These are phyloP conservation scores for Lacerta agilis DNA, from an alignment of 2,797 vertebrate genomes.

Conservation along the genomic window DNA sequence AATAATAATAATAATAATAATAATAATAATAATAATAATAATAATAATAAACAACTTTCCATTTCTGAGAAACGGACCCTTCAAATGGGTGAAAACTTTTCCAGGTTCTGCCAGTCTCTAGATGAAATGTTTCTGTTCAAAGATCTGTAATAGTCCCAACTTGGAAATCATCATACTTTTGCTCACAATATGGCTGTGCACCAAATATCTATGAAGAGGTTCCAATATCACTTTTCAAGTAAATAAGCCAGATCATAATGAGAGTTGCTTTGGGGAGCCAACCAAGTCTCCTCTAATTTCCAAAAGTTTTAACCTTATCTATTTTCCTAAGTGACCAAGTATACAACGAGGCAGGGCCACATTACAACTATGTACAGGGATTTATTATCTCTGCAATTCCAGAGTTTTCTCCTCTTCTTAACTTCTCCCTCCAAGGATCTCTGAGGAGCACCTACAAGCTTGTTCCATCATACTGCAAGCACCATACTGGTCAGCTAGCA, in stretches of 20 bases:
- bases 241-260: not conserved
- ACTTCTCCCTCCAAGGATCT: not conserved
- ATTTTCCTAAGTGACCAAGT: not conserved
- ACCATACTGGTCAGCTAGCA: not conserved
- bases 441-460: not conserved
- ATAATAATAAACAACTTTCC: too few species aligned
- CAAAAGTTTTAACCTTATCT: not conserved
- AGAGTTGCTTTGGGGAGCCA: not conserved
- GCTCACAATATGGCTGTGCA: not conserved
- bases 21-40: too few species aligned
- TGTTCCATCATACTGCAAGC: not conserved
- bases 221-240: not conserved
- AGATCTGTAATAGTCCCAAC: not conserved
- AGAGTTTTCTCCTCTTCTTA: not conserved
- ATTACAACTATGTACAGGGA: not conserved
- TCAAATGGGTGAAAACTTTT: not conserved
- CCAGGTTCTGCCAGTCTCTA: not conserved
- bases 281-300: not conserved
- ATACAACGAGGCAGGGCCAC: not conserved
- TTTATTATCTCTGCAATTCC: not conserved
- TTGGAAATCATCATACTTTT: not conserved
- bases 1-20: too few species aligned
- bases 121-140: not conserved
- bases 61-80: too few species aligned
- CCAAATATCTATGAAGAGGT: not conserved